A percentile compares a stretch with the other conserved stretches of the same genome.
phyloP scores from a whole-genome alignment of 2,797 vertebrate species.

The Dicrostonyx torquatus region DNA sequence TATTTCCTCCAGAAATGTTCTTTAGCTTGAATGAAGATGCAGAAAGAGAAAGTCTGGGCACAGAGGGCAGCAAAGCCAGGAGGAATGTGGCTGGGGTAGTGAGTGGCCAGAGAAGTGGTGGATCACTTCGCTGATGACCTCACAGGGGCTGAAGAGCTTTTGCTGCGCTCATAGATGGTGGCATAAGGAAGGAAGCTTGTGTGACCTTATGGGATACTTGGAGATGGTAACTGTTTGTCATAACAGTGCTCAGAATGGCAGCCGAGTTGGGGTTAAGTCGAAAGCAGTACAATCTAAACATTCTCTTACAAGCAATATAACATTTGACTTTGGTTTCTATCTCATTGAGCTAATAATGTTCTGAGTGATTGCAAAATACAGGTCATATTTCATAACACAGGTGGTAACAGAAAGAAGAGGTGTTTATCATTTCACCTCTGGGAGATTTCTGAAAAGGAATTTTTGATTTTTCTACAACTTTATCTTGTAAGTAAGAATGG shows the following conservation, averaged over 20 bases:
- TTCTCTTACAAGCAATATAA: conserved; percentile 9
- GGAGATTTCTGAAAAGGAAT: conserved; percentile 50
- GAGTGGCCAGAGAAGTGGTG: not conserved
- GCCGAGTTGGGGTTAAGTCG: not conserved
- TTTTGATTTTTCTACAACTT: conserved; percentile 65
- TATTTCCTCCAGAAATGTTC: conserved; percentile 15
- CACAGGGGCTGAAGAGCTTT: not conserved
- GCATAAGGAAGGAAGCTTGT: not conserved
- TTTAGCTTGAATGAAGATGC: conserved; percentile 11
- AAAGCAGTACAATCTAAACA: conserved; percentile 13
- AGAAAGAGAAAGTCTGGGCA: not conserved
- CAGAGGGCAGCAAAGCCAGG: not conserved
- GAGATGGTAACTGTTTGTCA: not conserved
- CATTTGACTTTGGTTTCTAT: conserved; percentile 49
- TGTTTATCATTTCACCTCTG: not conserved
- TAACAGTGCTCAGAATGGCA: not conserved
- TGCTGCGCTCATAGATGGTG: not conserved
- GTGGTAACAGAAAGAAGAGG: not conserved
- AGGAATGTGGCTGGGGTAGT: not conserved
- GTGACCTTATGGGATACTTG: not conserved
- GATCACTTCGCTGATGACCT: not conserved
- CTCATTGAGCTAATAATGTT: conserved; percentile 49
- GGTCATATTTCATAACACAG: not conserved
- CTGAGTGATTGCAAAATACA: conserved; percentile 62
- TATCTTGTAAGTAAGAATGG: not conserved